Evolutionary conservation across 2,888 invertebrate species (phyloP).

Genomic region (Acronicta alni): DNA sequence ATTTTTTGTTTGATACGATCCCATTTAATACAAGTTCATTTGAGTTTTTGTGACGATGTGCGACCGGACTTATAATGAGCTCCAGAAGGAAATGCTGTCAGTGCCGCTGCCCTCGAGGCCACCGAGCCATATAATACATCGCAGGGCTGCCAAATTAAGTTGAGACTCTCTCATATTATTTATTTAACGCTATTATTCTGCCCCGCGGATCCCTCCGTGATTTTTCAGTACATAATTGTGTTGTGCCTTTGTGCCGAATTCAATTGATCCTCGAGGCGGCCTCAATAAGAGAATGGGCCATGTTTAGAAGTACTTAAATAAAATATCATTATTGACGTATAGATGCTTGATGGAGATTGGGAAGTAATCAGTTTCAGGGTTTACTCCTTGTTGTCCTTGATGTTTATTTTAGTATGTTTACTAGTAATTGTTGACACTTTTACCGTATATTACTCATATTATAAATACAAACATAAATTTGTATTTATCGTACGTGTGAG

Average conservation of each 20-base stretch:
- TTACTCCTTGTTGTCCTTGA: neutral
- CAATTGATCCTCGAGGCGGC: conserved; percentile 40
- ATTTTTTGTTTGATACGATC: no score
- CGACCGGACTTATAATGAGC: no score
- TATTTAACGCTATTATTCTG: conserved; percentile 65
- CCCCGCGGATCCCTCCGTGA: conserved; percentile 53
- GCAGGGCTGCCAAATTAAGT: conserved; percentile 62
- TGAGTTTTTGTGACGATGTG: no score
- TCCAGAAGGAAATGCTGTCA: no score
- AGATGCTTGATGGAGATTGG: conserved; percentile 29
- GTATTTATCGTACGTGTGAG: no score
- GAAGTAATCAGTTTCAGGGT: conserved; percentile 23
- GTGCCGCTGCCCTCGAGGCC: conserved; percentile 17
- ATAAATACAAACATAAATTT: no score
- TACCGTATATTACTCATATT: no score
- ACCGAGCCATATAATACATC: conserved; percentile 32
- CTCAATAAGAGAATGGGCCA: conserved; percentile 12
- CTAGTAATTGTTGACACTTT: neutral
- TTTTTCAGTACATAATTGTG: conserved; percentile 58
- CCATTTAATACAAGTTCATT: no score
- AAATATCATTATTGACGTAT: conserved; percentile 45
- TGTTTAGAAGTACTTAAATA: conserved; percentile 38
- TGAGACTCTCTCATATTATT: conserved; percentile 63
- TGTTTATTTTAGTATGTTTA: neutral
- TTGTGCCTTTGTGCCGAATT: conserved; percentile 50